Percentiles rank a stretch among this genome's conserved stretches.
Conservation (phyloP, 1,140 invertebrate species). For the Aphaenogaster floridana region DNA sequence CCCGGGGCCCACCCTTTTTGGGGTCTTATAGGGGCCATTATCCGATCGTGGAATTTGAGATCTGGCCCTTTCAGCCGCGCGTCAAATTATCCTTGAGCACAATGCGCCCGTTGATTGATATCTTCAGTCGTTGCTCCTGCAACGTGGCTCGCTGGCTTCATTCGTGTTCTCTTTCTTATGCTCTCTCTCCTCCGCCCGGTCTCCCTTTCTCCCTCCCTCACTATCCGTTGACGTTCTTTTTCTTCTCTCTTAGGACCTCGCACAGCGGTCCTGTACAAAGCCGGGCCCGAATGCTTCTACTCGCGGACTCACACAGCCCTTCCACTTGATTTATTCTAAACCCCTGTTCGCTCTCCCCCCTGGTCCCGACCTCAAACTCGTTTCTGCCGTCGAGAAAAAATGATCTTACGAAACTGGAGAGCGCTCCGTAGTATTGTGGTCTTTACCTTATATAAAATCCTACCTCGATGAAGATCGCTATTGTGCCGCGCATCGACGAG, state of each 20-base stretch:
- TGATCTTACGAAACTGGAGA: constrained; percentile 65
- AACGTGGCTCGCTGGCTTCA: constrained; percentile 49
- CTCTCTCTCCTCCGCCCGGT: not conserved
- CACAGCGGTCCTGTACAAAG: constrained; percentile 77
- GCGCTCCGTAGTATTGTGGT: constrained; percentile 33
- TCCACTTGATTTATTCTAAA: constrained; percentile 80
- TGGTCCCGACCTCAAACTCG: constrained; percentile 46
- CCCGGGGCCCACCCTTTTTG: constrained; percentile 51
- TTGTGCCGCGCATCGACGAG: constrained; percentile 39
- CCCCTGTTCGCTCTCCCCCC: constrained; percentile 43
- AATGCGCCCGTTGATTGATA: constrained; percentile 83
- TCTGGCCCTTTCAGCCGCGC: constrained; percentile 81
- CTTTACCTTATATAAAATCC: not conserved
- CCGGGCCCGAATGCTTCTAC: constrained; percentile 75
- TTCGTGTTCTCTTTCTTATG: constrained; percentile 58
- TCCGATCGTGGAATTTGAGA: constrained; percentile 82
- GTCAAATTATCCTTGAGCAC: constrained; percentile 82
- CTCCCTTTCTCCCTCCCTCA: constrained; percentile 58
- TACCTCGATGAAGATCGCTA: constrained; percentile 50
- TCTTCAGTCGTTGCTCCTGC: constrained; percentile 79
- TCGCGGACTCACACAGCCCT: constrained; percentile 72
- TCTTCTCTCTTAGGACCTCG: constrained; percentile 62
- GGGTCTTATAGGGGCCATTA: constrained; percentile 77
- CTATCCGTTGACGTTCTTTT: constrained; percentile 40
- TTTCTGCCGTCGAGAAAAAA: constrained; percentile 55